Conservation (phyloP, 1,140 invertebrate species). For the Thalassaphorura encarpata region DNA sequence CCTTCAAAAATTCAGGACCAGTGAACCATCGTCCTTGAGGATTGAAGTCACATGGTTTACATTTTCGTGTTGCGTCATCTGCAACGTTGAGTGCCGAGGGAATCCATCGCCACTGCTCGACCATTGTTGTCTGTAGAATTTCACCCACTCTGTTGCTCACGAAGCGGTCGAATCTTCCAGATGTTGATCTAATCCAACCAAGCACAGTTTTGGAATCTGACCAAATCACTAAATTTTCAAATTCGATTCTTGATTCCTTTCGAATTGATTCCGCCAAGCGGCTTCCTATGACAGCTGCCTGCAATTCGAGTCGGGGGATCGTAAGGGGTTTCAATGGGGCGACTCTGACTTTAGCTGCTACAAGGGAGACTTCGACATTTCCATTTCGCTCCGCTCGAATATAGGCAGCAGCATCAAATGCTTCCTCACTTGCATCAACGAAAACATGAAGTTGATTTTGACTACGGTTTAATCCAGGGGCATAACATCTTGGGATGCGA, state of each 20-base stretch:
- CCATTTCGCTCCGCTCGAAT: constrained; percentile 15
- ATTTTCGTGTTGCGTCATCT: constrained; percentile 13
- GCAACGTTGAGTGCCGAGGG: constrained; percentile 25
- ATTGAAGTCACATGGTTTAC: neutral
- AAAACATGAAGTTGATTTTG: constrained; percentile 33
- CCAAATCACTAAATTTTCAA: constrained; percentile 12
- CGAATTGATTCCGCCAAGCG: constrained; percentile 11
- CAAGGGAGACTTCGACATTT: constrained; percentile 13
- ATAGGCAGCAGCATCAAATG: constrained; percentile 33
- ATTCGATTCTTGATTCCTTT: constrained; percentile 3
- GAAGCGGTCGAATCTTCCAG: constrained; percentile 16
- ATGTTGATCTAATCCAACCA: constrained; percentile 14
- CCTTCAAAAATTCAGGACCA: constrained; percentile 15
- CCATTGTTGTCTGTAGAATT: constrained; percentile 23
- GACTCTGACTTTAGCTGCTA: constrained; percentile 34
- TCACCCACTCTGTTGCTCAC: constrained; percentile 29
- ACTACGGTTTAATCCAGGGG: neutral
- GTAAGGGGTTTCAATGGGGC: constrained; percentile 31
- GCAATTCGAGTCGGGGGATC: constrained; percentile 36
- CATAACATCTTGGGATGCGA: constrained; percentile 7
- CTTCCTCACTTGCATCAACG: constrained; percentile 34
- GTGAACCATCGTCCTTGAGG: constrained; percentile 13
- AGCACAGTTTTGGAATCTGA: constrained; percentile 14
- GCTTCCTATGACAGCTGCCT: constrained; percentile 32
- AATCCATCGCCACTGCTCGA: constrained; percentile 25